Evolutionary conservation across 1,140 invertebrate species (phyloP), one percentile per base, ranked within the genome.

Genomic region (Pseudomyrmex flavicornis): DNA sequence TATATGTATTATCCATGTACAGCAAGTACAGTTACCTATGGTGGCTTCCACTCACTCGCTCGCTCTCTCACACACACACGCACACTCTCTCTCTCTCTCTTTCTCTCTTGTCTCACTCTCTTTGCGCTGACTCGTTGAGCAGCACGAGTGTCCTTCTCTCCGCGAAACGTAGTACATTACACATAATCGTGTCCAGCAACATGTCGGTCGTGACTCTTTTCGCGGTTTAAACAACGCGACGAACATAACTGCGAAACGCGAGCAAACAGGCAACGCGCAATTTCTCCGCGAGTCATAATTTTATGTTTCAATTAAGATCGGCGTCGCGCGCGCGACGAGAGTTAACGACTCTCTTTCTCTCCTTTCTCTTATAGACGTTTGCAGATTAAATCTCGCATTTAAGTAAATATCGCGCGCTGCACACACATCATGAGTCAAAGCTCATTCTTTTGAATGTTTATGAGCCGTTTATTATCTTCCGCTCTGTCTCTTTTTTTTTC

Each of bases 21-120:
- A 90, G 61, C 87, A 88, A 91, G 89, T 90, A 90, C 87, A 86
- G 90, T 92, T 92, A 90, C 89, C 88, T 89, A 90, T 91, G 85
- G 84, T 76, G 5, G 77, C 86, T 85, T 85, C 68, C 70, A 80
- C 84, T 82, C 63, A 56, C 58, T 69, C 62, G 20, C 69, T 9
- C 52, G 58, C 17, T 48, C 56, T 62, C 26, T 26, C 26, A 26
- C 26, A 26, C 26, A 22, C 22, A 22, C 22, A 22, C 22, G 1
- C 65, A 46, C 26, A 84, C 56, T 73, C 70, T 50, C 50, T 56
- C 73, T 52, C 52, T 59, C 62, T 22, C 48, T 85, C 70, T 80
- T 52, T 61, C 61, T 74, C 70, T 70, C 61, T 66, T 66, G 17
- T 65, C 70, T 50, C 59, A 82, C 50, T 79, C 46, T 82, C 80